These are phyloP conservation scores for Danio rerio DNA, from an alignment of 2,113 vertebrate species.

Conservation along the genomic window DNA sequence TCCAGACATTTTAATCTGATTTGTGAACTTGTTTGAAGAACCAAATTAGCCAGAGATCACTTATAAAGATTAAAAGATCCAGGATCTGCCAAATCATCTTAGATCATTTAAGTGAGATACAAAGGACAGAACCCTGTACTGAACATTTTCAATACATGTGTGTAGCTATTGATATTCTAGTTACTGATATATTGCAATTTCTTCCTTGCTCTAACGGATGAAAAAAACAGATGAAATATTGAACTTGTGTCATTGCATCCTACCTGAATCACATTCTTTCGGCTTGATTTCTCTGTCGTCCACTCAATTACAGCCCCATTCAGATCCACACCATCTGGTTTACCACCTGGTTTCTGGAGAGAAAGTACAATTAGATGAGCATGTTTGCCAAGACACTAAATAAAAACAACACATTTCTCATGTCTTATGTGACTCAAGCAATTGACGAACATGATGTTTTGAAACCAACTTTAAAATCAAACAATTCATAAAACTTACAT, in stretches of 20 bases:
- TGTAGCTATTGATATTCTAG: too few species aligned
- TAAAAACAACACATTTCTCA: conserved; percentile 15
- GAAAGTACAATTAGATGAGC: not conserved
- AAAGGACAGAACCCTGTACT: too few species aligned
- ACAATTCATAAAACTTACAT: not conserved
- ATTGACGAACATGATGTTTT: not conserved
- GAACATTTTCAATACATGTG: too few species aligned
- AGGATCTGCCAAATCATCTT: too few species aligned
- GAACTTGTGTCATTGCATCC: conserved; percentile 46
- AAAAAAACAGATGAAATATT: not conserved
- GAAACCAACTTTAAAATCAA: not conserved
- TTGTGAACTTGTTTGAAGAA: too few species aligned
- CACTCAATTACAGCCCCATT: conserved; percentile 84
- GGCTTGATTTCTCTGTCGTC: conserved; percentile 88
- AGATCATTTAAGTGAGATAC: too few species aligned
- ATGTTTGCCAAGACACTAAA: conserved; percentile 2
- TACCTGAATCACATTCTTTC: conserved; percentile 89
- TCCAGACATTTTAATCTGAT: too few species aligned
- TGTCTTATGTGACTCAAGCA: conserved; percentile 8
- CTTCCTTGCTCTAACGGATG: not conserved
- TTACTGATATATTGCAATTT: too few species aligned
- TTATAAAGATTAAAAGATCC: too few species aligned
- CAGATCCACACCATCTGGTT: conserved; percentile 83
- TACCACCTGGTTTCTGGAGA: conserved; percentile 80
- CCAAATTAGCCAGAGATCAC: too few species aligned